These are phyloP conservation scores for Metallyticus violacea DNA, from an alignment of 2,888 invertebrate genomes.

Conservation along the genomic window DNA sequence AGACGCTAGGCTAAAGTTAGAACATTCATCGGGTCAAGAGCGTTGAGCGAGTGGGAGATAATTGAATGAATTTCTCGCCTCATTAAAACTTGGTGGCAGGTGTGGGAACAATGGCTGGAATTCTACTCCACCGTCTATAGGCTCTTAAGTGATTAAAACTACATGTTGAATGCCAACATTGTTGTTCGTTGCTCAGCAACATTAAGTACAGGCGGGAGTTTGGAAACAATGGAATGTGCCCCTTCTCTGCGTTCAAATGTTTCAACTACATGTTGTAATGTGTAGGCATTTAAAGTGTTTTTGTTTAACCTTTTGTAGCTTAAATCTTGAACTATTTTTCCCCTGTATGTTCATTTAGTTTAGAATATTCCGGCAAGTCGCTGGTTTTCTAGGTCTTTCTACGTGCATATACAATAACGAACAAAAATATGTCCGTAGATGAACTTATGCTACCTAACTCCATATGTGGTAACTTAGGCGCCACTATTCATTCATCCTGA, in stretches of 20 bases:
- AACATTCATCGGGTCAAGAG: neutral
- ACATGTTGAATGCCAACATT: neutral
- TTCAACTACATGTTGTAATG: too few relatives aligned
- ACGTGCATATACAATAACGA: too few relatives aligned
- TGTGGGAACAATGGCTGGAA: neutral
- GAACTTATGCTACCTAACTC: too few relatives aligned
- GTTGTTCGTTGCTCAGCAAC: neutral
- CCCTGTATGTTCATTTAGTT: too few relatives aligned
- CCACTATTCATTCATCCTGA: too few relatives aligned
- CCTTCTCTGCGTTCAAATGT: neutral
- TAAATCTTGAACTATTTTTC: too few relatives aligned
- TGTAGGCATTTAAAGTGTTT: too few relatives aligned
- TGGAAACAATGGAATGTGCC: neutral
- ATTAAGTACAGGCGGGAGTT: neutral
- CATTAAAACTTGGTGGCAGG: neutral
- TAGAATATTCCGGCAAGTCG: too few relatives aligned
- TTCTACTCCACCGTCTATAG: neutral
- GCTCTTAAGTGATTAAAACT: neutral
- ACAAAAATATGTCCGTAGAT: too few relatives aligned
- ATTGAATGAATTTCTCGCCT: neutral
- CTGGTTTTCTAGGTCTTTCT: too few relatives aligned
- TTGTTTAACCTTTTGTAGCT: too few relatives aligned
- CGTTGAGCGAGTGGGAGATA: neutral
- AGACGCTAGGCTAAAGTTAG: neutral
- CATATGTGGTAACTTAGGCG: too few relatives aligned